Evolutionary conservation across 2,888 invertebrate genomes (phyloP).

Genomic region (Leuctra nigra): DNA sequence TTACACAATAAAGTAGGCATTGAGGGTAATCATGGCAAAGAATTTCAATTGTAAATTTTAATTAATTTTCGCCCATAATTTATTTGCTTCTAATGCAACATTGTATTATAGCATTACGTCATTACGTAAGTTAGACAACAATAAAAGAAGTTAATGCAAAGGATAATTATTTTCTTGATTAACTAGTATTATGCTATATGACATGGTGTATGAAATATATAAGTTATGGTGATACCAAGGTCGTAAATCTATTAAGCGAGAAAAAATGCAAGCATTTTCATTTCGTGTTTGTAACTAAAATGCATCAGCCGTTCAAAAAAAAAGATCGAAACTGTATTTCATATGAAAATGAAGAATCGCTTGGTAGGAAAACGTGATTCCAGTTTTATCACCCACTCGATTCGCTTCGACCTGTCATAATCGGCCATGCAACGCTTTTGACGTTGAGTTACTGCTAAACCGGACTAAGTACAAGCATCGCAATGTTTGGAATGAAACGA

Average conservation of each 20-base stretch:
- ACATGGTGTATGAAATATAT: not conserved
- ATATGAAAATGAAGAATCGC: constrained; percentile 3
- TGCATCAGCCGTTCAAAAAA: not conserved
- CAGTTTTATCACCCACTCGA: constrained; percentile 11
- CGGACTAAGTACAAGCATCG: too few relatives aligned
- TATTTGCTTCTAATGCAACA: too few relatives aligned
- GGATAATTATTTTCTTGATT: constrained; percentile 9
- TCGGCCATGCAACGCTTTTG: too few relatives aligned
- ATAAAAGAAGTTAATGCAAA: not conserved
- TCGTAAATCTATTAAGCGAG: constrained; percentile 1
- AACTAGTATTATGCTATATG: constrained; percentile 6
- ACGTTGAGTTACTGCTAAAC: too few relatives aligned
- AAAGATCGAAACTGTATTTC: not conserved
- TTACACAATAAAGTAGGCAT: too few relatives aligned
- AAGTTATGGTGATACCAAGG: not conserved
- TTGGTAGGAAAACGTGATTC: constrained; percentile 5
- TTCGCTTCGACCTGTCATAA: constrained; percentile 4
- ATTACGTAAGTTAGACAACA: not conserved
- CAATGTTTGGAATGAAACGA: too few relatives aligned
- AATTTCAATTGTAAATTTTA: too few relatives aligned
- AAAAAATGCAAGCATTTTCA: not conserved
- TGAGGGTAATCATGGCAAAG: too few relatives aligned
- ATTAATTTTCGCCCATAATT: too few relatives aligned
- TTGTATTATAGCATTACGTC: too few relatives aligned
- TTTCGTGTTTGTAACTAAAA: not conserved